Percentiles rank a stretch among this genome's conserved stretches.
Evolutionary conservation across 2,113 vertebrate genomes (phyloP).

Genomic region (Ptilonorhynchus violaceus): DNA sequence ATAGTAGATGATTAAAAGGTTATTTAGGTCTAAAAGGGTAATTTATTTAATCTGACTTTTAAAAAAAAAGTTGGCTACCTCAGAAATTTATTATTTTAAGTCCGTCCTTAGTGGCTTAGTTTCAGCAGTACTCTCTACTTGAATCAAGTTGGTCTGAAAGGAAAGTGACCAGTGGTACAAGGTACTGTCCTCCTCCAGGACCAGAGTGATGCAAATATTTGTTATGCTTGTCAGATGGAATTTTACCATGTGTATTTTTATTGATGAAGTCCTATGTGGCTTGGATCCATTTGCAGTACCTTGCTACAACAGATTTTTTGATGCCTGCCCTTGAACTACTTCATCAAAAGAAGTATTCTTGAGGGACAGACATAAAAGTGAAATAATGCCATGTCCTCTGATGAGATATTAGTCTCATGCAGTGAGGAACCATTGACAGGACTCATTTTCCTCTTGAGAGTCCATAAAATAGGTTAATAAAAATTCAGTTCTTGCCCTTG

Average conservation of each 20-base stretch:
- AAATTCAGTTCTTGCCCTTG: not conserved
- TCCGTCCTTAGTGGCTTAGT: not conserved
- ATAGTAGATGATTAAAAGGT: not conserved
- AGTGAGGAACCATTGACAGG: not conserved
- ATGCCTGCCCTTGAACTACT: slow-evolving; percentile 57
- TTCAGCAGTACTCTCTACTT: not conserved
- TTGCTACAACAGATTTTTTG: not conserved
- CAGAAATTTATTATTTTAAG: not conserved
- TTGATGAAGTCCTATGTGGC: not conserved
- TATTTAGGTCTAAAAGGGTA: not conserved
- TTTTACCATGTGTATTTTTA: not conserved
- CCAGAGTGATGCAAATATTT: not conserved
- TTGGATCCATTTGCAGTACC: not conserved
- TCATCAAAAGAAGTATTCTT: slow-evolving; percentile 29
- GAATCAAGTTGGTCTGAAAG: not conserved
- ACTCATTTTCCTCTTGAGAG: slow-evolving; percentile 20
- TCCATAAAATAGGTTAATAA: slow-evolving; percentile 52
- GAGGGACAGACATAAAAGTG: slow-evolving; percentile 15
- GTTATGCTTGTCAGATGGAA: not conserved
- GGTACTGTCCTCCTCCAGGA: not conserved
- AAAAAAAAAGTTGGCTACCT: not conserved
- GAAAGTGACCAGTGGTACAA: not conserved
- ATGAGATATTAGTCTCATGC: not conserved
- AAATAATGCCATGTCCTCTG: slow-evolving; percentile 38
- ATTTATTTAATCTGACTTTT: not conserved